Evolutionary conservation across 1,140 invertebrate species (phyloP).

Genomic region (Euwallacea fornicatus): DNA sequence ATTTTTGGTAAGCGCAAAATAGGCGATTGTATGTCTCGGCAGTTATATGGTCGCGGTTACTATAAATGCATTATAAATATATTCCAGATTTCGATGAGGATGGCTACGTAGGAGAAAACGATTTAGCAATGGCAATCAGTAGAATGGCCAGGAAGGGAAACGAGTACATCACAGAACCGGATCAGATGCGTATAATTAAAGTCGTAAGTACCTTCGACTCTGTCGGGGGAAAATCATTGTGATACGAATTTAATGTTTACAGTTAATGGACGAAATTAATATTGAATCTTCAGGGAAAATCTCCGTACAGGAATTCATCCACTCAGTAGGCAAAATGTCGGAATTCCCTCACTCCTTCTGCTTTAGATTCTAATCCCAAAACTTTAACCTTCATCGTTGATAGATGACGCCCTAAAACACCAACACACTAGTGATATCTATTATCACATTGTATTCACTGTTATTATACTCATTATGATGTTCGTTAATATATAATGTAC

Average conservation of each 20-base stretch:
- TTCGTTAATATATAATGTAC: too few relatives aligned
- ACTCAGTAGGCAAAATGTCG: constrained; percentile 60
- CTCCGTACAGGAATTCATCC: constrained; percentile 59
- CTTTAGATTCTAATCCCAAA: constrained; percentile 53
- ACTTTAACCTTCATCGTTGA: too few relatives aligned
- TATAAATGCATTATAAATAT: background rate
- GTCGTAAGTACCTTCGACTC: constrained; percentile 50
- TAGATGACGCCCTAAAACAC: too few relatives aligned
- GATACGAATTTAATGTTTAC: constrained; percentile 41
- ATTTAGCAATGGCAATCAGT: constrained; percentile 59
- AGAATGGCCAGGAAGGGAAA: constrained; percentile 50
- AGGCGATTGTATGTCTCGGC: too few relatives aligned
- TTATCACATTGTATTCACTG: too few relatives aligned
- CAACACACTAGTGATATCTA: too few relatives aligned
- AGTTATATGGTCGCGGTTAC: too few relatives aligned
- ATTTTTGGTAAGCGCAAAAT: constrained; percentile 61
- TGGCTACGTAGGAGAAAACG: constrained; percentile 58
- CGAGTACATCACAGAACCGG: constrained; percentile 44
- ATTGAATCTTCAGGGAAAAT: constrained; percentile 58
- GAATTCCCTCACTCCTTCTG: constrained; percentile 62
- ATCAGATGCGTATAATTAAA: constrained; percentile 54
- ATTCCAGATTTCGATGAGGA: constrained; percentile 64
- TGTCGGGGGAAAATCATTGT: background rate
- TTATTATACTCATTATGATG: too few relatives aligned
- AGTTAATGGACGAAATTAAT: constrained; percentile 63